Conservation (phyloP, 2,797 vertebrate genomes). For the Diplodus sargus region DNA sequence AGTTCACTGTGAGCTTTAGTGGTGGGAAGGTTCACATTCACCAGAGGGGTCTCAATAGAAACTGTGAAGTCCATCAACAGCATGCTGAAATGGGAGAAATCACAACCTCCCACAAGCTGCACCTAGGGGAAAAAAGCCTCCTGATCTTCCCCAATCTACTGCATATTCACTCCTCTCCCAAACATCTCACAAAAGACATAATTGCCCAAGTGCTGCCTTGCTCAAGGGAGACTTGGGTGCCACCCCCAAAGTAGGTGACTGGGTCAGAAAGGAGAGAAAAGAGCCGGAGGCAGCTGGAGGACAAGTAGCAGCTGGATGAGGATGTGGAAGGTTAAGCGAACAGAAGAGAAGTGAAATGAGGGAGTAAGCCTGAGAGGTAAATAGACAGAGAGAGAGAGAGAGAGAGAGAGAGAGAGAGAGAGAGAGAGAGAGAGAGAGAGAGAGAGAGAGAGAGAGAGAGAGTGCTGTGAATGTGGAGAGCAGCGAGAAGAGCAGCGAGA, state of each 20-base stretch:
- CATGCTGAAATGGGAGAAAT: not conserved
- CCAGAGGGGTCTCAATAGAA: not conserved
- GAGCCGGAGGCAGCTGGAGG: conserved; percentile 11
- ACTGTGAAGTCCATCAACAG: not conserved
- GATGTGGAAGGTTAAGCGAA: conserved; percentile 44
- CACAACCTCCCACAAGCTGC: not conserved
- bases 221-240: not conserved
- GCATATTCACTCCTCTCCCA: not conserved
- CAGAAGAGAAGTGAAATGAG: conserved; percentile 35
- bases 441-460: conserved; percentile 15
- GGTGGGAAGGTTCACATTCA: conserved; percentile 9
- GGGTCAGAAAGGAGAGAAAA: conserved; percentile 34
- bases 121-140: too few relatives aligned
- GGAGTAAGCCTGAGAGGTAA: conserved; percentile 21
- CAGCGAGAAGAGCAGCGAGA: conserved; percentile 12
- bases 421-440: conserved; percentile 33
- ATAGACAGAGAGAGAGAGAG: conserved; percentile 16
- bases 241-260: conserved; percentile 33
- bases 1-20: conserved; percentile 38
- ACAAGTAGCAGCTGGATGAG: conserved; percentile 37
- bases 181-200: not conserved
- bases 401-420: not conserved
- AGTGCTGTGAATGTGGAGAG: conserved; percentile 33
- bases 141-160: not conserved
- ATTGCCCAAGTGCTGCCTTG: not conserved